phyloP scores from a whole-genome alignment of 2,797 vertebrate species.

The Acanthurus tractus region DNA sequence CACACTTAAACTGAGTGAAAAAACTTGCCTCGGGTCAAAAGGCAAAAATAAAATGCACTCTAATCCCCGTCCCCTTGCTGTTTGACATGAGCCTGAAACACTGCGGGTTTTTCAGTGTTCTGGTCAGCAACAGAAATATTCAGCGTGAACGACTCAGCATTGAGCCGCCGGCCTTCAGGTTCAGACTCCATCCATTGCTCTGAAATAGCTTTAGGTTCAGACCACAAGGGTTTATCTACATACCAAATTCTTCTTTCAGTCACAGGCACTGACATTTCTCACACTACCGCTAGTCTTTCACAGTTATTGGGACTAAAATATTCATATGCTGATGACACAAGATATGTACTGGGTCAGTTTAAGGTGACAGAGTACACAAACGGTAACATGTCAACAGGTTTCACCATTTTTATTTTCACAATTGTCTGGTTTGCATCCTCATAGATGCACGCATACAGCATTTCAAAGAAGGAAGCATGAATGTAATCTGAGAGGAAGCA shows the following conservation, averaged over 20 bases:
- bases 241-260: slow-evolving; percentile 12
- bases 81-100: slow-evolving; percentile 12
- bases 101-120: background rate
- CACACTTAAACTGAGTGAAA: slow-evolving; percentile 4
- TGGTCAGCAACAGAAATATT: slow-evolving; percentile 30
- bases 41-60: background rate
- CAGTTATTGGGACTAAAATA: background rate
- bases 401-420: background rate
- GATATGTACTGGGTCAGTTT: background rate
- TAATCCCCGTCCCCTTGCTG: background rate
- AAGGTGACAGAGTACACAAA: background rate
- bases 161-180: slow-evolving; percentile 14
- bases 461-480: background rate
- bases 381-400: background rate
- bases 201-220: slow-evolving; percentile 3
- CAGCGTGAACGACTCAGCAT: slow-evolving; percentile 5
- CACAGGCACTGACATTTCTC: slow-evolving; percentile 22
- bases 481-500: background rate
- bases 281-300: background rate
- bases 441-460: background rate
- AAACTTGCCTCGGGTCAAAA: background rate
- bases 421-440: too few relatives aligned
- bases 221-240: background rate
- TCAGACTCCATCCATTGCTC: slow-evolving; percentile 17
- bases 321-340: background rate